Evolutionary conservation across 2,888 invertebrate genomes (phyloP).

Genomic region (Drosophila anceps): DNA sequence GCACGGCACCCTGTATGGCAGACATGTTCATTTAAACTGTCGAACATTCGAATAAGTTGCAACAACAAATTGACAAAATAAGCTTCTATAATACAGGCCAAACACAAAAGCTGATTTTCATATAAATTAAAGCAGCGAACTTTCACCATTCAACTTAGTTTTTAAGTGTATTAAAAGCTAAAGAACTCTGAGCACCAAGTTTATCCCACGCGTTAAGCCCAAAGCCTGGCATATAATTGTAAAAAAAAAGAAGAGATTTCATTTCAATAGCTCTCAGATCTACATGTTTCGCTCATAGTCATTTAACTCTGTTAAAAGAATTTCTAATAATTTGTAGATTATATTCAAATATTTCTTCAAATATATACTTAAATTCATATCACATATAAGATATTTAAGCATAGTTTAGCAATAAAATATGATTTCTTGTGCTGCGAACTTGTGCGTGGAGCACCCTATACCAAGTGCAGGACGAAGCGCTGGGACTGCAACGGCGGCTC

Average conservation of each 20-base stretch:
- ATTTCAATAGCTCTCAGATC: background rate
- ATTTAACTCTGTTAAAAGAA: background rate
- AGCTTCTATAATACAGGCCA: background rate
- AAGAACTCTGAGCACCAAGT: background rate
- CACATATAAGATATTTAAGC: background rate
- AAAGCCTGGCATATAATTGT: background rate
- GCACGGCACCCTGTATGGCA: conserved; percentile 12
- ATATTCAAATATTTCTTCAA: background rate
- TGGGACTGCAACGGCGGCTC: conserved; percentile 45
- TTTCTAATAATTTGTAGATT: background rate
- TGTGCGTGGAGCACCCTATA: conserved; percentile 35
- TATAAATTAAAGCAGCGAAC: conserved; percentile 6
- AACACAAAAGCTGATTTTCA: background rate
- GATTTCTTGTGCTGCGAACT: background rate
- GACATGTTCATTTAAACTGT: background rate
- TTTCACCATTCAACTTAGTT: conserved; percentile 1
- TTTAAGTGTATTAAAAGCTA: background rate
- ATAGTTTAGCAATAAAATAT: background rate
- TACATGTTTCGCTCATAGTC: background rate
- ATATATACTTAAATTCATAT: no score
- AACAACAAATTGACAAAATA: conserved; percentile 11
- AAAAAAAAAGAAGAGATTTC: background rate
- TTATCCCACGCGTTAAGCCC: background rate
- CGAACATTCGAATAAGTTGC: conserved; percentile 1
- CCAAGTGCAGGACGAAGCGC: conserved; percentile 5